These are phyloP conservation scores for Trichomalopsis sarcophagae DNA, from an alignment of 1,140 invertebrate genomes.

Conservation along the genomic window DNA sequence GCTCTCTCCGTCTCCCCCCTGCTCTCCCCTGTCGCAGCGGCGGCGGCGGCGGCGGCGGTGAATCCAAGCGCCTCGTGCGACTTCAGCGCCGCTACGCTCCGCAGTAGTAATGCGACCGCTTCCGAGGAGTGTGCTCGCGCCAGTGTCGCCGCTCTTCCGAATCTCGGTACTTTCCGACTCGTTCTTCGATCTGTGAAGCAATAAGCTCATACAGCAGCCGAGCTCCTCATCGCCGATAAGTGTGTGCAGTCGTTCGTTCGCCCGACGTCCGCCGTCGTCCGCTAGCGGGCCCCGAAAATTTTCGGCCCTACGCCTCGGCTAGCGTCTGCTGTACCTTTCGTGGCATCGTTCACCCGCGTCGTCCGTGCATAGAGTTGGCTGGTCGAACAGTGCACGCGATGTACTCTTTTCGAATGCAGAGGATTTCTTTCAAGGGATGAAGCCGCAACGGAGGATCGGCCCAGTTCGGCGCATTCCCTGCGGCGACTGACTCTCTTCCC, in stretches of 20 bases:
- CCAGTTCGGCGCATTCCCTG: slow-evolving; percentile 58
- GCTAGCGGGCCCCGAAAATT: too few species aligned
- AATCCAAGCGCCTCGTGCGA: slow-evolving; percentile 44
- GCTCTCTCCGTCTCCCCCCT: slow-evolving; percentile 49
- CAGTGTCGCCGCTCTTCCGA: slow-evolving; percentile 20
- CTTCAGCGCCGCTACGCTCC: slow-evolving; percentile 60
- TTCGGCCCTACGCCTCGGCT: too few species aligned
- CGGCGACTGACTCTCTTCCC: slow-evolving; percentile 58
- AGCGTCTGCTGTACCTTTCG: too few species aligned
- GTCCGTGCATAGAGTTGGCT: too few species aligned
- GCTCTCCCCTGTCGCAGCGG: slow-evolving; percentile 46
- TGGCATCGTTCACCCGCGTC: neutral
- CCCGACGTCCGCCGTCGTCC: too few species aligned
- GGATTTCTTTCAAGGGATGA: slow-evolving; percentile 30
- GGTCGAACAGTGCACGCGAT: too few species aligned
- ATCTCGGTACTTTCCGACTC: slow-evolving; percentile 11
- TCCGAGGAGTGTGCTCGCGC: slow-evolving; percentile 57
- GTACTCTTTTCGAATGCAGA: neutral
- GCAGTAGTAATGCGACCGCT: slow-evolving; percentile 69
- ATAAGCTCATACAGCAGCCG: neutral
- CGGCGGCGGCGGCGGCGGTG: slow-evolving; percentile 50
- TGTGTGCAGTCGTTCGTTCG: too few species aligned
- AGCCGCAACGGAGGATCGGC: slow-evolving; percentile 49
- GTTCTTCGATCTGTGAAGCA: neutral
- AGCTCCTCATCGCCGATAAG: too few species aligned